A percentile compares a stretch with the other conserved stretches of the same genome.
These are phyloP conservation scores for Copsychus sechellarum DNA, from an alignment of 2,113 vertebrate species.

Conservation along the genomic window DNA sequence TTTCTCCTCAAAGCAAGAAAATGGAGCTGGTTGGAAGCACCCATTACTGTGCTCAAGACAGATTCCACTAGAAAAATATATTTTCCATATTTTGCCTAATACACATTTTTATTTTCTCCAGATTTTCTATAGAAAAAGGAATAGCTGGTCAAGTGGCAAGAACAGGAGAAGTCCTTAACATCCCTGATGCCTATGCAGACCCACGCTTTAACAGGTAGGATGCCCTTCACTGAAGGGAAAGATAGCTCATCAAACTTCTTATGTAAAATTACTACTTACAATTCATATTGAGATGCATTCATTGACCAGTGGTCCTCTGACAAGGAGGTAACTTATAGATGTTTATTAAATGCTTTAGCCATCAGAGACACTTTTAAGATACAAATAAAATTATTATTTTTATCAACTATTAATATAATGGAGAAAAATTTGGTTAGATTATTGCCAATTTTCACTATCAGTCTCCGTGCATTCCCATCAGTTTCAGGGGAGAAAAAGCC, in stretches of 20 bases:
- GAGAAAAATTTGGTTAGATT: neutral
- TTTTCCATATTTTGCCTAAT: neutral
- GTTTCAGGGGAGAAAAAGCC: neutral
- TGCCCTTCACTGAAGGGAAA: neutral
- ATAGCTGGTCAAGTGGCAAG: constrained; percentile 97
- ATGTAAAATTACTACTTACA: neutral
- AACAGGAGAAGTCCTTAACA: constrained; percentile 97
- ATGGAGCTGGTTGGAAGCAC: neutral
- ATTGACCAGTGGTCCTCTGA: neutral
- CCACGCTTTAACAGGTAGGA: constrained; percentile 96
- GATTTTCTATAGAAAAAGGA: constrained; percentile 99
- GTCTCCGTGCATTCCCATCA: neutral
- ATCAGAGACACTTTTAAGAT: neutral
- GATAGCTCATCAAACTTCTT: neutral
- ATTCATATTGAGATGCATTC: neutral
- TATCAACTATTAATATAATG: neutral
- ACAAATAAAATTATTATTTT: neutral
- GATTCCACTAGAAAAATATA: neutral
- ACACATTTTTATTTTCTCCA: constrained; percentile 53
- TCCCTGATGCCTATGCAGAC: constrained; percentile 98
- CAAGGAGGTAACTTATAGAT: neutral
- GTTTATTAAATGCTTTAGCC: neutral
- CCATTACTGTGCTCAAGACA: neutral
- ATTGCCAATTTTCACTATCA: neutral
- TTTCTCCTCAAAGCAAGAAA: constrained; percentile 34